Evolutionary conservation across 2,888 invertebrate species (phyloP), one percentile per base, ranked within the genome.

Genomic region (Bombyx huttoni): DNA sequence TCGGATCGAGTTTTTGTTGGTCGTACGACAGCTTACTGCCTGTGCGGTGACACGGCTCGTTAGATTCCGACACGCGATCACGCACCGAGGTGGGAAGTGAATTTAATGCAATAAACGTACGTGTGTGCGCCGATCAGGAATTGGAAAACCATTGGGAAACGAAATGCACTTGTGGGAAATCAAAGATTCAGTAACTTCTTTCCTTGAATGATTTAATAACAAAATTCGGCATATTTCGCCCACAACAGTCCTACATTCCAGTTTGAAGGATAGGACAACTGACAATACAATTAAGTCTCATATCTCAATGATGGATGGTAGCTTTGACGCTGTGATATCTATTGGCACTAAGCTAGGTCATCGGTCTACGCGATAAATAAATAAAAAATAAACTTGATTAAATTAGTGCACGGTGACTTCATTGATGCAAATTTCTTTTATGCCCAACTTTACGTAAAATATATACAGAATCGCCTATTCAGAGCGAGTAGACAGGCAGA

Each of bases 1-100:
- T 52, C 56, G 53, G 51, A 58, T 56, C 40, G 50, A 49, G 54
- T 59, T 59, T 59, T 60, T 59, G 50, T 45, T n/a, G 49, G 48
- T 47, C 50, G 13, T 35, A 50, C 49, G 35, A 50, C 48, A 48
- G 47, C 49, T 47, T 47, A 48, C 47, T 46, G 47, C 45, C 47
- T 24, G 34, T 46, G 48, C 13, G 40, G 46, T 34, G 51, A 33
- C 33, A 33, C 13, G 40, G 13, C 47, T 49, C 47, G 50, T 50
- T 52, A 52, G 49, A 55, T 55, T 53, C 53, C 55, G 47, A 52
- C 57, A 51, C 51, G 54, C 53, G 52, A 54, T 40, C 47, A 49
- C 49, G 48, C 13, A 45, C 13, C 34, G 49, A 40, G 40, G 40
- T 40, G 40, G 40, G 49, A 51, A 50, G 45, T 45, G 53, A n/a